Percentiles rank a stretch among this genome's conserved stretches.
Evolutionary conservation across 2,888 invertebrate species (phyloP).

Genomic region (Gryllus longicercus): DNA sequence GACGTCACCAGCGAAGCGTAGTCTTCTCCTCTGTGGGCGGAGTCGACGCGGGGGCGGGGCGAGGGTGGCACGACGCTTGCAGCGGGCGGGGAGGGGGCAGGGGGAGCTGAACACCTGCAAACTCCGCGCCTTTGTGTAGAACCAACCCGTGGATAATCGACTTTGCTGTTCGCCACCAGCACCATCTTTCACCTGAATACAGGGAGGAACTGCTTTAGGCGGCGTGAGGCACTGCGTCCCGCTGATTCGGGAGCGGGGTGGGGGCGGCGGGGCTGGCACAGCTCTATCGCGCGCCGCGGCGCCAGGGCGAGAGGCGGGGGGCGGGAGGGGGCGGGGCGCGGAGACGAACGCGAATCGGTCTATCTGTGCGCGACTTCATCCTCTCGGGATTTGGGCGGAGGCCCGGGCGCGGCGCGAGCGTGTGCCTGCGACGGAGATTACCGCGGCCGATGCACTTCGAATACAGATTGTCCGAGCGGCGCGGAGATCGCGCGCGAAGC

Average conservation of each 20-base stretch:
- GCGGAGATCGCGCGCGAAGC: too few species aligned
- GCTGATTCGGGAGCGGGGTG: background rate
- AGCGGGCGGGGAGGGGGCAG: background rate
- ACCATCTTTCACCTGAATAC: conserved; percentile 10
- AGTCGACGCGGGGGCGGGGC: too few species aligned
- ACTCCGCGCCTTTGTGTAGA: conserved; percentile 17
- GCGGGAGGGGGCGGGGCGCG: background rate
- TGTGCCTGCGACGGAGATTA: background rate
- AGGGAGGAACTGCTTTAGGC: background rate
- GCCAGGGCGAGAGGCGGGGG: background rate
- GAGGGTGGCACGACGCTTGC: too few species aligned
- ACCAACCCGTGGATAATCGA: conserved; percentile 17
- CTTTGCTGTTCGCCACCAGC: background rate
- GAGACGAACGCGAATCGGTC: background rate
- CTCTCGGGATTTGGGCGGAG: background rate
- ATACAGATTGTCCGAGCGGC: background rate
- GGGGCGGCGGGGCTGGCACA: background rate
- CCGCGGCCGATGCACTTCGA: background rate
- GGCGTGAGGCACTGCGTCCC: background rate
- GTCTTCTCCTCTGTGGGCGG: too few species aligned
- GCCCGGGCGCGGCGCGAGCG: background rate
- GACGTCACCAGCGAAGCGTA: too few species aligned
- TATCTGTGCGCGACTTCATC: background rate
- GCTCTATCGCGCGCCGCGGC: background rate
- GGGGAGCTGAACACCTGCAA: conserved; percentile 1